phyloP scores from a whole-genome alignment of 2,113 vertebrate genomes.

The Hippocampus abdominalis region DNA sequence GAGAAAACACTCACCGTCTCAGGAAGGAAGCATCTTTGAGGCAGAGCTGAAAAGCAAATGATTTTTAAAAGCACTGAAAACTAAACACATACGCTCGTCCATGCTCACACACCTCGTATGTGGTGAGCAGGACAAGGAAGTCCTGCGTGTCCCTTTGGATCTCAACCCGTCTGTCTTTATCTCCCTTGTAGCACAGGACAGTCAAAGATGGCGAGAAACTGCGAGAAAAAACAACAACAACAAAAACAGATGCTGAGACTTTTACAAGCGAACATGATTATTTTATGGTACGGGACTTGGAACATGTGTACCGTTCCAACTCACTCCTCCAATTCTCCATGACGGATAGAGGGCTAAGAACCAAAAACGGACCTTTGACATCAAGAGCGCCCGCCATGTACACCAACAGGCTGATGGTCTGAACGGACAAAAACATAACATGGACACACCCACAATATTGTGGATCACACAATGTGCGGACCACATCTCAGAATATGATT shows the following conservation, averaged over 20 bases:
- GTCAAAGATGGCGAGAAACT: conserved; percentile 82
- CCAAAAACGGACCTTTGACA: conserved; percentile 78
- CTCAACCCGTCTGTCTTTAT: conserved; percentile 77
- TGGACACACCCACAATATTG: neutral
- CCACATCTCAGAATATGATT: neutral
- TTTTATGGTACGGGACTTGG: neutral
- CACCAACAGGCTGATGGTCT: conserved; percentile 85
- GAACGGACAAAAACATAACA: conserved; percentile 7
- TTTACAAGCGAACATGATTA: neutral
- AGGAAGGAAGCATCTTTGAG: conserved; percentile 83
- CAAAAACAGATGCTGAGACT: neutral
- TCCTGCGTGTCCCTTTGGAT: conserved; percentile 64
- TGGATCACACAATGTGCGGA: neutral
- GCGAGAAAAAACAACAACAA: conserved; percentile 3
- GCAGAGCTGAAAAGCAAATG: conserved; percentile 77
- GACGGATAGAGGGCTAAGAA: conserved; percentile 86
- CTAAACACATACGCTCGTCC: neutral
- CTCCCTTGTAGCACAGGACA: conserved; percentile 77
- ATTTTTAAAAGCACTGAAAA: neutral
- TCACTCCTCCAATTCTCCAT: conserved; percentile 89
- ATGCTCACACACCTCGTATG: conserved; percentile 78
- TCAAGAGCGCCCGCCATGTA: conserved; percentile 72
- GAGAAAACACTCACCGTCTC: conserved; percentile 71
- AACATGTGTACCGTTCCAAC: conserved; percentile 70
- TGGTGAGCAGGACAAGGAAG: conserved; percentile 81